Evolutionary conservation across 2,113 vertebrate species (phyloP), one percentile per base, ranked within the genome.

Genomic region (Antechinus flavipes): DNA sequence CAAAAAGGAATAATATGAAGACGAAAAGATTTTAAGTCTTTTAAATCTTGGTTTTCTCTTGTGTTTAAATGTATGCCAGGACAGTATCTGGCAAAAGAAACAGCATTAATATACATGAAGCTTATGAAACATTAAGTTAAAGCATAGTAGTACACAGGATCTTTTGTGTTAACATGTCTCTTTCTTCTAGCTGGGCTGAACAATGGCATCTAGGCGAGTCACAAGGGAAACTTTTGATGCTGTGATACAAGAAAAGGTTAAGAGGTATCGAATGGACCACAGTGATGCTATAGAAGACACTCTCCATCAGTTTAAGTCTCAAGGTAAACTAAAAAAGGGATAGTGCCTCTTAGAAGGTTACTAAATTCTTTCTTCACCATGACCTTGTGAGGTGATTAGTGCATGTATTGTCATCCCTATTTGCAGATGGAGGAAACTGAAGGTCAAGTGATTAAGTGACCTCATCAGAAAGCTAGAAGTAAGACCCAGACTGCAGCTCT

Each of bases 171-270:
- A 56, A 90, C 3, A 53, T 61, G 96, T 94, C 91, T 27, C 84
- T 95, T 35, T 91, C 93, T 52, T 7, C 22, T 91, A 30, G 2
- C 97, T 96, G 97, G 93, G 55, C 56, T 27, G 53, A 92, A 97
- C 96, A 94, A 99, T 99, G 99, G 98, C 98, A 94, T 98, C 98
- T 42, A 98, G 98, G 11, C 95, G 98, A 90, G 98, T 99, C 92
- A 95, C 97, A 3, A 98, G 98, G 89, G 98, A 99, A 23, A 95
- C 98, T 53, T 98, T 99, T 90, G 98, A 98, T 91, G 98, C 98
- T 26, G 98, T 98, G 0, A 96, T 99, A 95, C 98, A 98, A 94
- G 98, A 98, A 9, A 99, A 98, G 95, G 98, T 98, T 16, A 98
- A 98, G 19, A 94, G 98, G 55, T 99, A 97, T 2, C 98, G 96